Conservation (phyloP, 2,888 invertebrate species). For the Adineta ricciae region DNA sequence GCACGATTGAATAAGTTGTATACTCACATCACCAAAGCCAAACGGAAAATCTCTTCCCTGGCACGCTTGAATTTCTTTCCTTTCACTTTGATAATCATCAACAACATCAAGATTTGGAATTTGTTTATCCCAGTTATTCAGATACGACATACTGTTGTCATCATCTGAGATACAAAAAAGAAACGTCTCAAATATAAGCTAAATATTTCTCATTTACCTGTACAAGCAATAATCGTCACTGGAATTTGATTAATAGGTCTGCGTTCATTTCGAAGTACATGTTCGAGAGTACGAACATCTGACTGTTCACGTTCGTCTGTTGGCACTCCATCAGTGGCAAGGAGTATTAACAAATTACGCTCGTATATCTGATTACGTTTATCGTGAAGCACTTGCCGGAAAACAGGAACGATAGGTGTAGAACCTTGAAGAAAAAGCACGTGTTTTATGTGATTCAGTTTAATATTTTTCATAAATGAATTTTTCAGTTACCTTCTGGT, state of each 20-base stretch:
- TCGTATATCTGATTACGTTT: background rate
- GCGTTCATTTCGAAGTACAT: constrained; percentile 4
- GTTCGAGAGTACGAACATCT: background rate
- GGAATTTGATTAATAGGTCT: background rate
- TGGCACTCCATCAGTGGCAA: constrained; percentile 30
- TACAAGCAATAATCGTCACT: constrained; percentile 25
- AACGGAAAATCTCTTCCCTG: constrained; percentile 20
- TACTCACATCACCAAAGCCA: constrained; percentile 26
- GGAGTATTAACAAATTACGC: constrained; percentile 25
- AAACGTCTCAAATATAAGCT: too few species aligned
- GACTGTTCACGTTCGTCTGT: constrained; percentile 24
- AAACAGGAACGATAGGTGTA: background rate
- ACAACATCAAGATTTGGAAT: constrained; percentile 30
- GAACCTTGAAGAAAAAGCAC: background rate
- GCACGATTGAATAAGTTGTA: too few species aligned
- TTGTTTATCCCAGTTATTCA: constrained; percentile 30
- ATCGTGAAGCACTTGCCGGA: background rate
- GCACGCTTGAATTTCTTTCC: background rate
- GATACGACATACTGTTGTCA: constrained; percentile 26
- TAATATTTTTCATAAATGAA: too few species aligned
- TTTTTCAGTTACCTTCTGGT: background rate
- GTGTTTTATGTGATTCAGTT: background rate
- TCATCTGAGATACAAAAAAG: constrained; percentile 1
- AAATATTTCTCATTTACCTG: background rate
- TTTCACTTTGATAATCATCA: constrained; percentile 30